phyloP scores from a whole-genome alignment of 2,797 vertebrate genomes.

The Hydrocynus forskahlii region DNA sequence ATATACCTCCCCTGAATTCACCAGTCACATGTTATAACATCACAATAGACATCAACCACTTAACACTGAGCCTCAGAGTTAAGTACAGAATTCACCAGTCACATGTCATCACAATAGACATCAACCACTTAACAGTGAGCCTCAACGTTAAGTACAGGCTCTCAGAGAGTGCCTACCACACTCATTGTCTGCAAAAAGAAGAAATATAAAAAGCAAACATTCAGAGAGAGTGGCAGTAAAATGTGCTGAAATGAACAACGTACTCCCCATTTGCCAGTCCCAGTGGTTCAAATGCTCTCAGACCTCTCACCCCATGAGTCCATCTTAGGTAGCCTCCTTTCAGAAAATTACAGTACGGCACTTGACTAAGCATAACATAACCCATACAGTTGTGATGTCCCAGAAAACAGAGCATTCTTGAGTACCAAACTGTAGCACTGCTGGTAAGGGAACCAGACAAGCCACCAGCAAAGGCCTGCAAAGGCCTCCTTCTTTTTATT shows the following conservation, averaged over 20 bases:
- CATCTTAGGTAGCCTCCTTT: constrained; percentile 59
- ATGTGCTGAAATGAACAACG: not conserved
- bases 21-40: constrained; percentile 35
- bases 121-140: not conserved
- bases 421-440: constrained; percentile 26
- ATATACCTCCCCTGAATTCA: not conserved
- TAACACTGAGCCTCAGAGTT: constrained; percentile 3
- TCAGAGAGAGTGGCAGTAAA: constrained; percentile 33
- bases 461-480: not conserved
- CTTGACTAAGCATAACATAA: constrained; percentile 59
- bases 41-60: constrained; percentile 16
- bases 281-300: constrained; percentile 28
- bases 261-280: constrained; percentile 9
- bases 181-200: constrained; percentile 15
- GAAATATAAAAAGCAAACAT: not conserved
- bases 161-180: not conserved
- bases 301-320: constrained; percentile 42
- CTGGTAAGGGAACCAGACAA: constrained; percentile 19
- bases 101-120: constrained; percentile 27
- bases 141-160: constrained; percentile 3
- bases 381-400: constrained; percentile 53
- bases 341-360: constrained; percentile 43
- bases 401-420: constrained; percentile 61
- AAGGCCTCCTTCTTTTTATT: not conserved
- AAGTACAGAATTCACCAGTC: constrained; percentile 12